These are phyloP conservation scores for Aphaenogaster ashmeadi DNA, from an alignment of 1,140 invertebrate species.

Conservation along the genomic window DNA sequence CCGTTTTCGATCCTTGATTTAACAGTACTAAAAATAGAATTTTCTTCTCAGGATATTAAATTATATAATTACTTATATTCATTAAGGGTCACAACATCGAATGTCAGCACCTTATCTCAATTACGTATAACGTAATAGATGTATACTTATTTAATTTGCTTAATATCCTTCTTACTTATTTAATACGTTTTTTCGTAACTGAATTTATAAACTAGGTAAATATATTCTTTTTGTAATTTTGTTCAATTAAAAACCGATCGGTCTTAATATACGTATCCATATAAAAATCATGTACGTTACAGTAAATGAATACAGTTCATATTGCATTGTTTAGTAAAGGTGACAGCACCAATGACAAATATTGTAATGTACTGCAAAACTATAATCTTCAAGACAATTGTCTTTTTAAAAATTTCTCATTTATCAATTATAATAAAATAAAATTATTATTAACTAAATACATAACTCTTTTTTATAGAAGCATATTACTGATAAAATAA, in stretches of 20 bases:
- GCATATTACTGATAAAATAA: constrained; percentile 15
- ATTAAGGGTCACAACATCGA: constrained; percentile 67
- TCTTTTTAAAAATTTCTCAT: background rate
- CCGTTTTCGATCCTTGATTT: constrained; percentile 13
- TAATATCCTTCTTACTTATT: constrained; percentile 2
- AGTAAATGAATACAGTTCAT: constrained; percentile 10
- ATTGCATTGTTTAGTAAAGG: background rate
- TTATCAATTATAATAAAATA: background rate
- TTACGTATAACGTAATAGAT: background rate
- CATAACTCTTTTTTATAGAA: constrained; percentile 6
- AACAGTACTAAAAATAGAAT: constrained; percentile 75
- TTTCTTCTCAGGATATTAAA: constrained; percentile 62
- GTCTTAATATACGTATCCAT: background rate
- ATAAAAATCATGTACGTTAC: constrained; percentile 15
- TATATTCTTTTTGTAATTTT: constrained; percentile 17
- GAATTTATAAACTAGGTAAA: constrained; percentile 5
- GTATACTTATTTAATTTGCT: constrained; percentile 17
- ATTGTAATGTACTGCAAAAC: background rate
- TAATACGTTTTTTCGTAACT: background rate
- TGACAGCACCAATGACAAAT: constrained; percentile 8
- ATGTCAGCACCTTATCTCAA: constrained; percentile 71
- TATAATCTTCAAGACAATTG: background rate
- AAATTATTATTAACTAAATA: constrained; percentile 19
- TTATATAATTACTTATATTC: constrained; percentile 65
- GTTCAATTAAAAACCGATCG: constrained; percentile 29